Conservation (phyloP, 2,797 vertebrate species). For the Mus minutoides region DNA sequence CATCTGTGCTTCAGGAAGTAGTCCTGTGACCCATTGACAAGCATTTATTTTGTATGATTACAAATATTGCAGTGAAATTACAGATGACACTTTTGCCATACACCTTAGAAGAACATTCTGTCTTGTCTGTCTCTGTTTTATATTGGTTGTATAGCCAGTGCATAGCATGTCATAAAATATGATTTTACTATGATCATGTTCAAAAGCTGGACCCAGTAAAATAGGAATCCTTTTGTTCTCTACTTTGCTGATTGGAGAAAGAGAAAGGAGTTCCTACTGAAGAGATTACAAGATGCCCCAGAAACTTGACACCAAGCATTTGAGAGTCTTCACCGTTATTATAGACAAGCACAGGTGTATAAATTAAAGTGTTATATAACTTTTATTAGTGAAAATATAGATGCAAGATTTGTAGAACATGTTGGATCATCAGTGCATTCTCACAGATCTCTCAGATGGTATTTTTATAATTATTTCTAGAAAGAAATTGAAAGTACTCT, state of each 20-base stretch:
- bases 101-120: not conserved
- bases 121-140: not conserved
- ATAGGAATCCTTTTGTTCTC: not conserved
- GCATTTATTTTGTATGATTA: not conserved
- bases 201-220: not conserved
- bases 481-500: not conserved
- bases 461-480: not conserved
- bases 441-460: not conserved
- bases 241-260: not conserved
- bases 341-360: not conserved
- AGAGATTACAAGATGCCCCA: not conserved
- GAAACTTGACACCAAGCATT: not conserved
- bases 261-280: not conserved
- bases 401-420: not conserved
- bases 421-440: not conserved
- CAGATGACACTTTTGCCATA: not conserved
- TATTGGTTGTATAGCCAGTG: not conserved
- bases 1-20: not conserved
- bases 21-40: not conserved
- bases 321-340: not conserved
- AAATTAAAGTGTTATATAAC: not conserved
- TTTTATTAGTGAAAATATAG: not conserved
- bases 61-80: not conserved
- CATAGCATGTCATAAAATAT: not conserved
- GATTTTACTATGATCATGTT: not conserved